Evolutionary conservation across 2,797 vertebrate species (phyloP).

Genomic region (Halcyon smyrnensis): DNA sequence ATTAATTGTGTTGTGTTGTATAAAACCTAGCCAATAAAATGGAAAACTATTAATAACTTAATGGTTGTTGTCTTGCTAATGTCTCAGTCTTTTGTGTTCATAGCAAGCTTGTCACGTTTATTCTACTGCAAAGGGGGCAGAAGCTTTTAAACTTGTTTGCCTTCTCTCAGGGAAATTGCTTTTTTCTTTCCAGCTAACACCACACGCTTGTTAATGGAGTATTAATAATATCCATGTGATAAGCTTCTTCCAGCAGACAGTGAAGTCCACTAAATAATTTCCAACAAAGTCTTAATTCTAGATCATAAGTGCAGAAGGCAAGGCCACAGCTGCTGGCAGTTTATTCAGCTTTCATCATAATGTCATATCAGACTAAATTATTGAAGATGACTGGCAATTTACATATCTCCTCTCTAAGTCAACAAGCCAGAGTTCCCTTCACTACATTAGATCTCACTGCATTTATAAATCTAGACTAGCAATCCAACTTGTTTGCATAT

Average conservation of each 20-base stretch:
- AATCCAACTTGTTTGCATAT: not conserved
- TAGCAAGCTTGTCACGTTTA: not conserved
- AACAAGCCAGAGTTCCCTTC: slow-evolving; percentile 9
- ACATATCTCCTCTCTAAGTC: slow-evolving; percentile 16
- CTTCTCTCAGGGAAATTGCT: not conserved
- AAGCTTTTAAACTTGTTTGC: slow-evolving; percentile 31
- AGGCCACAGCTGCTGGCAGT: not conserved
- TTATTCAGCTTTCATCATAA: slow-evolving; percentile 28
- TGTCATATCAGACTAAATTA: slow-evolving; percentile 41
- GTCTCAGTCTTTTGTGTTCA: slow-evolving; percentile 19
- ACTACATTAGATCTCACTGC: not conserved
- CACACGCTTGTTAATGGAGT: slow-evolving; percentile 9
- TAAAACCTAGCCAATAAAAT: slow-evolving; percentile 24
- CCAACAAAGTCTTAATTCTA: slow-evolving; percentile 18
- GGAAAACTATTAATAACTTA: slow-evolving; percentile 31
- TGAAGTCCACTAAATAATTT: slow-evolving; percentile 16
- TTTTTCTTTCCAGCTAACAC: not conserved
- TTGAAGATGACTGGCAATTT: slow-evolving; percentile 51
- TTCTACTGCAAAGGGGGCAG: not conserved
- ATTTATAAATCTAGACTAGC: not conserved
- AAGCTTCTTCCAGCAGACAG: not conserved
- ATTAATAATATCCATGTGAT: slow-evolving; percentile 25
- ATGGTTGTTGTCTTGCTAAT: slow-evolving; percentile 1
- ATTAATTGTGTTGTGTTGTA: slow-evolving; percentile 5
- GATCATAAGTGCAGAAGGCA: not conserved